These are phyloP conservation scores for Manis crassicaudata DNA, from an alignment of 2,797 vertebrate genomes.

Conservation along the genomic window DNA sequence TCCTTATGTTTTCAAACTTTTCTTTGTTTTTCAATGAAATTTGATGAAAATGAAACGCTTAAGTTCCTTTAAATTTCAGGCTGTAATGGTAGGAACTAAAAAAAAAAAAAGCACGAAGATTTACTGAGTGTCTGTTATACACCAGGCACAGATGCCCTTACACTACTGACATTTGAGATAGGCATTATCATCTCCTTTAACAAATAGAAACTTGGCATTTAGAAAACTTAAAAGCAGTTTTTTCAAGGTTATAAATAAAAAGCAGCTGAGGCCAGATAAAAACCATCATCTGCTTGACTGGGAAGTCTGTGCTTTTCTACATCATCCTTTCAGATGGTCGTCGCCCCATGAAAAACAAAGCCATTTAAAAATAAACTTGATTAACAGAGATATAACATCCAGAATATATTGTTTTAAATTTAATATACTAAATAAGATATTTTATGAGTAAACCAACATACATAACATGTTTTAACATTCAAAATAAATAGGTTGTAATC, in stretches of 20 bases:
- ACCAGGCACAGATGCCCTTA: background rate
- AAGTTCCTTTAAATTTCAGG: slow-evolving; percentile 30
- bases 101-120: background rate
- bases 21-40: slow-evolving; percentile 45
- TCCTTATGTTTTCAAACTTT: background rate
- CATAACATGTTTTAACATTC: background rate
- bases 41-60: slow-evolving; percentile 30
- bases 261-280: slow-evolving; percentile 16
- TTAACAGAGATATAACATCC: background rate
- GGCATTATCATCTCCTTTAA: background rate
- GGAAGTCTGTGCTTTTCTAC: slow-evolving; percentile 28
- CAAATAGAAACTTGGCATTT: background rate
- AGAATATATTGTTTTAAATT: slow-evolving; percentile 49
- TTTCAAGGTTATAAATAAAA: slow-evolving; percentile 11
- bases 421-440: slow-evolving; percentile 14
- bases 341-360: slow-evolving; percentile 29
- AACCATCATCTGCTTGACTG: background rate
- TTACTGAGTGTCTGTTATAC: background rate
- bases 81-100: background rate
- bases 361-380: slow-evolving; percentile 23
- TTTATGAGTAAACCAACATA: slow-evolving; percentile 49
- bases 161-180: background rate
- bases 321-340: background rate
- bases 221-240: slow-evolving; percentile 47
- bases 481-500: slow-evolving; percentile 30